These are phyloP conservation scores for Acheta domesticus DNA, from an alignment of 2,888 invertebrate genomes.

Conservation along the genomic window DNA sequence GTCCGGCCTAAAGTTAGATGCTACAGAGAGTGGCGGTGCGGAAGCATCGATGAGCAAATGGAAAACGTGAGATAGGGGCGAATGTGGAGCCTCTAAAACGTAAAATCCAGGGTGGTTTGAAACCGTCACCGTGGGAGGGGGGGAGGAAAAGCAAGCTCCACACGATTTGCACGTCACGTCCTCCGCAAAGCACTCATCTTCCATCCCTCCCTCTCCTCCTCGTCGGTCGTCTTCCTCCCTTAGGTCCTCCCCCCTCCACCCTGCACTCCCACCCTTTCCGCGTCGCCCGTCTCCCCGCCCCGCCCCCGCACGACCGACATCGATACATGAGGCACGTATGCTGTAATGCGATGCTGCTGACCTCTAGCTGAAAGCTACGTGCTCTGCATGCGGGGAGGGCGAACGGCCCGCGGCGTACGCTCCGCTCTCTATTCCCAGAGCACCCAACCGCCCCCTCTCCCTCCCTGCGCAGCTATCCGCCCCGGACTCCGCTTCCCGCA, in stretches of 20 bases:
- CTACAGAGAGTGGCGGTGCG: too few relatives aligned
- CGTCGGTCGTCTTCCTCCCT: neutral
- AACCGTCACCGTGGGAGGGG: neutral
- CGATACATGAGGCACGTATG: slow-evolving; percentile 18
- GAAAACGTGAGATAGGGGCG: too few relatives aligned
- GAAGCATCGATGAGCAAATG: too few relatives aligned
- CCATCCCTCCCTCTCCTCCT: neutral
- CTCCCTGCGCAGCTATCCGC: neutral
- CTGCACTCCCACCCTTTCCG: neutral
- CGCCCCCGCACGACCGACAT: neutral
- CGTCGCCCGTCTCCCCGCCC: neutral
- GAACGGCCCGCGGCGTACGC: neutral
- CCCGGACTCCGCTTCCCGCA: too few relatives aligned
- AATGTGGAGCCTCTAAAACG: too few relatives aligned
- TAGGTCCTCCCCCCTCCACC: neutral
- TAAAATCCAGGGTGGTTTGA: too few relatives aligned
- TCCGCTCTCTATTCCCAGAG: neutral
- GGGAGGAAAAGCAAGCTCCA: neutral
- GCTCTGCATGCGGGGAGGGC: neutral
- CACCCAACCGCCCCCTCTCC: neutral
- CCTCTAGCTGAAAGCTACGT: slow-evolving; percentile 18
- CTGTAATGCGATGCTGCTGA: slow-evolving; percentile 7
- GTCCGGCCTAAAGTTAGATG: too few relatives aligned
- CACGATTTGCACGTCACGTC: neutral
- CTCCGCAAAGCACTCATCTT: neutral